Base-by-base conservation (phyloP, 2,797 vertebrate genomes). In the Muraenolepis orangiensis region DNA sequence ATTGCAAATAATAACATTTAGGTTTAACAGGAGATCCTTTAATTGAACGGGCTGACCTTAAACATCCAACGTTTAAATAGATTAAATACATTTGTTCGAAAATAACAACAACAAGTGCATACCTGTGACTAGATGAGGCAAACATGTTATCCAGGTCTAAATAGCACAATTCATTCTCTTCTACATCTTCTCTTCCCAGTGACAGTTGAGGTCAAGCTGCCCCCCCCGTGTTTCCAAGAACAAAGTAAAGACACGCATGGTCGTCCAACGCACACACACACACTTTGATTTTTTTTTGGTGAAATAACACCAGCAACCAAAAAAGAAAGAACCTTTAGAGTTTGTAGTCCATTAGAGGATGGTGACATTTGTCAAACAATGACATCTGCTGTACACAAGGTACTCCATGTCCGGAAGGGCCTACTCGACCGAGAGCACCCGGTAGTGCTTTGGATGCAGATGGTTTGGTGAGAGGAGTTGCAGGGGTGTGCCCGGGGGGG, bases 381-480 rank as follows among this genome's bases (percentile, higher is more conserved):
- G 73, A 38, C 13, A 7, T 20, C 26, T 34, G 42, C 20, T 26
- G 38, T 16, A 69, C 40, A 31, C 13, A 30, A 23, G 26, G 67
- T 18, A 36, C 42, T 74, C 29, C 28, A 16, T 66, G 28, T 51
- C 18, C 36, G 16, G 36, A 72, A 68, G 46, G 71, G 14, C 40
- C 46, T 69, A 26, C 66, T 77, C 66, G 71, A 73, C 71, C 42
- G 2, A 30, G 66, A 73, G 67, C 71, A 42, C 67, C 73, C 26
- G 72, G 66, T 20, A 23, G 23, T 7, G 51, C 6, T 57, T 16
- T 57, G 46, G 51, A 71, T 14, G 2, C 12, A 70, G 68, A 32
- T 12, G 42, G 40, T 13, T 66, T 7, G 13, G 68, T 16, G 68
- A 61, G 71, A 10, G 26, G 10, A 30, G 20, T n/a, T n/a, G 71